Evolutionary conservation across 1,140 invertebrate species (phyloP), one percentile per base, ranked within the genome.

Genomic region (Drosophila takahashii): DNA sequence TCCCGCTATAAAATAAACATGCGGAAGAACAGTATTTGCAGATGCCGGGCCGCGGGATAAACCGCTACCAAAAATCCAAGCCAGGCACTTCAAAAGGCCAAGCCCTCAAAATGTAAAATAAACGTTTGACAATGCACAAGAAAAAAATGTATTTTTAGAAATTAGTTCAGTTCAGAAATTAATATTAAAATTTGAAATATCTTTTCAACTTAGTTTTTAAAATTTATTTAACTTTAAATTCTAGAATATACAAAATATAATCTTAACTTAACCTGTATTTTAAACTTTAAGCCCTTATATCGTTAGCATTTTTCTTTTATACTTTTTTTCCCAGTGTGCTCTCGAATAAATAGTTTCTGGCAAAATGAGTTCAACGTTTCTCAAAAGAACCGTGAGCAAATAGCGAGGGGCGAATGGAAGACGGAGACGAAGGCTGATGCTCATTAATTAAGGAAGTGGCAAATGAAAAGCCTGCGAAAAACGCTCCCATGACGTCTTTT

Each of bases 391-490:
- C 73, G 71, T 57, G 77, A 61, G 83, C 84, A 87, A 89, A 89
- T 62, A 87, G 80, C 81, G 34, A 41, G 66, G 45, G 13, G 29
- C 45, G 47, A 39, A 54, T 56, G 47, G 37, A 66, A 48, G 57
- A 32, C 51, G 71, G 41, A 56, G 80, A 34, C 64, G 61, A 53
- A 53, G 52, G 39, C 67, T 74, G 75, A 73, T 79, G 84, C 84
- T 89, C 83, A 87, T 87, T 87, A 87, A 87, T 87, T 87, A 87
- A 89, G 83, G 87, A 89, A 84, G 77, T 89, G 84, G 83, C 83
- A 87, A 87, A 89, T 87, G 83, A 87, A 87, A 79, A 83, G 84
- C 71, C 84, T 79, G 84, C 78, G 74, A 77, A 89, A 83, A 76
- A 87, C 84, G 74, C 77, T 77, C 66, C 77, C 72, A 78, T 51